A percentile compares a stretch with the other conserved stretches of the same genome.
Evolutionary conservation across 1,140 invertebrate genomes (phyloP).

Genomic region (Penaeus indicus): DNA sequence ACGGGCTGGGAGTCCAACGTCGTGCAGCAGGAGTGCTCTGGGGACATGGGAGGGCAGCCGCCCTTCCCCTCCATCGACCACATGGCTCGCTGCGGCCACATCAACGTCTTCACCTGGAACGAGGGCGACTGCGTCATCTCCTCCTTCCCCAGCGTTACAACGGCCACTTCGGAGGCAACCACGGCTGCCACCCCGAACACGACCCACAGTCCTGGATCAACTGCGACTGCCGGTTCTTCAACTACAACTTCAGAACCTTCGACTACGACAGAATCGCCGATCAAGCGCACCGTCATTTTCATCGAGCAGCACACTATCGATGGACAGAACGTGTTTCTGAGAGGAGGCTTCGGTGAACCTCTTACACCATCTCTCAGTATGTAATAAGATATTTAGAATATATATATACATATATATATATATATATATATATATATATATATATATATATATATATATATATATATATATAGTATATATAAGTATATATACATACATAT

Average conservation of each 20-base stretch:
- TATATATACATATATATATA: not conserved
- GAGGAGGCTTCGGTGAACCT: constrained; percentile 70
- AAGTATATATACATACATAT: not conserved
- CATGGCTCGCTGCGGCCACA: constrained; percentile 53
- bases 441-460: not conserved
- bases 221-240: not conserved
- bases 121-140: constrained; percentile 41
- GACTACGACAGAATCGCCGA: too few species aligned
- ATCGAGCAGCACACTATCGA: constrained; percentile 69
- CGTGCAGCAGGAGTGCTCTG: constrained; percentile 22
- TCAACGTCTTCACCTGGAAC: constrained; percentile 53
- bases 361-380: too few species aligned
- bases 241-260: too few species aligned
- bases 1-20: constrained; percentile 26
- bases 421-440: constrained; percentile 26
- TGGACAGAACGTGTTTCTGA: constrained; percentile 72
- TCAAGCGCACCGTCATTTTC: constrained; percentile 69
- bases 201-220: not conserved
- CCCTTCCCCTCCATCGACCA: constrained; percentile 41
- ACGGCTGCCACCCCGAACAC: not conserved
- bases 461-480: not conserved
- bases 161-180: not conserved
- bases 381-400: not conserved
- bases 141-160: not conserved
- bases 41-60: constrained; percentile 32